Evolutionary conservation across 2,113 vertebrate genomes (phyloP), one percentile per base, ranked within the genome.

Genomic region (Tragulus kanchil): DNA sequence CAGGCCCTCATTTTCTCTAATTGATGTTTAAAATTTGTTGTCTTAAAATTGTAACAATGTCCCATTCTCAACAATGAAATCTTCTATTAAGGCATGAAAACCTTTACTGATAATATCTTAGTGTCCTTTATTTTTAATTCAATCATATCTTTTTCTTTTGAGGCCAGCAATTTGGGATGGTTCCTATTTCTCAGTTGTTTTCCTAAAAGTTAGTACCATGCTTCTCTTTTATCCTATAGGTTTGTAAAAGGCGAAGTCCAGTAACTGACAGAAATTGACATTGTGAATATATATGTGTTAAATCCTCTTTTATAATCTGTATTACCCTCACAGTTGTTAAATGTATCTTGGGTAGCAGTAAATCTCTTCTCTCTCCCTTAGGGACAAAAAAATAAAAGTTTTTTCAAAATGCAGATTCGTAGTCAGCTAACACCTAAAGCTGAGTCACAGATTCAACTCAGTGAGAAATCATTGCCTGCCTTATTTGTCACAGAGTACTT

Each of bases 61-160:
- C 89, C 85, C 83, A 13, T 92, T 97, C 96, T 96, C 79, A 97
- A 89, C 89, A 58, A 48, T 91, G 31, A 64, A 82, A 31, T 88
- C 91, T 90, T 96, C 75, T 91, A 96, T 89, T 81, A 89, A 12
- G 23, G 19, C 65, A 86, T 58, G 95, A 95, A 42, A 78, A 75
- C 89, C 50, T 83, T 75, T 73, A 92, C 87, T 95, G 14, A 95
- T 90, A 25, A 26, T 94, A 64, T 67, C 17, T 84, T 79, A 82
- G 45, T 94, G 48, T 77, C 36, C 56, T 56, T 64, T 69, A 26
- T 96, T 94, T 94, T 45, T 88, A 88, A 92, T 48, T 56, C 56
- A 25, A 69, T 77, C 1, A 8, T 96, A 90, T 77, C 15, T 45
- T 31, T 98, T 97, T 91, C 23, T 71, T 97, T 67, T 67, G 64